A percentile compares a stretch with the other conserved stretches of the same genome.
Conservation (phyloP, 2,888 invertebrate genomes). For the Himalopsyche tibetana region DNA sequence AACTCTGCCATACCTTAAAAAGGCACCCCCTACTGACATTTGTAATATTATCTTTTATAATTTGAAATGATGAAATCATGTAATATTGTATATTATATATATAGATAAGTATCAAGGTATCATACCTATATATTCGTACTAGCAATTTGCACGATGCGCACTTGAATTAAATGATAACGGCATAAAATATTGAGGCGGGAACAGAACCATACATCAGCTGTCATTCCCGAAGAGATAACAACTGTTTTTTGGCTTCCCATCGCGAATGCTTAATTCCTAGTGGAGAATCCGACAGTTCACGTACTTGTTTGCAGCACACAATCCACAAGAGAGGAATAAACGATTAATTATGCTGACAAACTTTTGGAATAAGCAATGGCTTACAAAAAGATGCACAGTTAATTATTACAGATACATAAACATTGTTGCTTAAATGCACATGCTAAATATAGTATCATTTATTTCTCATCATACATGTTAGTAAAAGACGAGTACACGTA, state of each 20-base stretch:
- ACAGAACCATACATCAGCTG: slow-evolving; percentile 64
- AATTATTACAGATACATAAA: neutral
- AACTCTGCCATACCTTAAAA: no score
- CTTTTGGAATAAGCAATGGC: slow-evolving; percentile 21
- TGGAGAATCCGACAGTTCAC: slow-evolving; percentile 38
- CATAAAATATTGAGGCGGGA: slow-evolving; percentile 59
- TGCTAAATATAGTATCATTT: no score
- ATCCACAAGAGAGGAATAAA: slow-evolving; percentile 22
- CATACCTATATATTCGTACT: neutral
- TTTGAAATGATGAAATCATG: no score
- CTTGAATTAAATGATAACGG: slow-evolving; percentile 65
- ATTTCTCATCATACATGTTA: no score
- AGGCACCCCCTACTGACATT: no score
- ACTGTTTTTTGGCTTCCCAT: slow-evolving; percentile 57
- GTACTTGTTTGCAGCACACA: neutral
- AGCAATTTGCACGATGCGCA: slow-evolving; percentile 54
- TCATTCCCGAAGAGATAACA: slow-evolving; percentile 59
- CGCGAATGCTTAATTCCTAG: slow-evolving; percentile 55
- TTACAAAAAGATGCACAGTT: neutral
- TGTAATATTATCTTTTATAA: no score
- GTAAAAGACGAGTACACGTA: no score
- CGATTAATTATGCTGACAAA: slow-evolving; percentile 34
- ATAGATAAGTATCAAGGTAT: neutral
- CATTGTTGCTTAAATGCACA: neutral
- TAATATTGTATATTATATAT: neutral